phyloP scores from a whole-genome alignment of 2,888 invertebrate genomes.

The Eustalomyia histrio region DNA sequence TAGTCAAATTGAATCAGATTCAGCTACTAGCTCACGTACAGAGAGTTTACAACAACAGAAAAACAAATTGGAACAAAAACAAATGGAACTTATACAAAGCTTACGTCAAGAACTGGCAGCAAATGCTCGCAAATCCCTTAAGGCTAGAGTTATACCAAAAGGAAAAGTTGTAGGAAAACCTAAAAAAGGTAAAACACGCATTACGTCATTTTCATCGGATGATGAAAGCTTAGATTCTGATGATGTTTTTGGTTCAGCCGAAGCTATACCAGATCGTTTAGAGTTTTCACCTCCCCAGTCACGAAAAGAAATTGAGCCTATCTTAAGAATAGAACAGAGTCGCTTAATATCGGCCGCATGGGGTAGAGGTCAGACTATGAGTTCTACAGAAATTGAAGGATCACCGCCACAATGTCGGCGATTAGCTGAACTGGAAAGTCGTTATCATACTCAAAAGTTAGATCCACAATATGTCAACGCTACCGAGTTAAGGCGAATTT shows the following conservation, averaged over 20 bases:
- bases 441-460: conserved; percentile 84
- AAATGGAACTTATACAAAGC: conserved; percentile 81
- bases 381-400: conserved; percentile 88
- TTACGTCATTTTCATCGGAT: conserved; percentile 88
- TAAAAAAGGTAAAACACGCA: conserved; percentile 85
- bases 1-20: conserved; percentile 88
- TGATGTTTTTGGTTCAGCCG: conserved; percentile 88
- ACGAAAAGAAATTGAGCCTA: conserved; percentile 87
- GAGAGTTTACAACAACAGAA: conserved; percentile 84
- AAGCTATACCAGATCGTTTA: conserved; percentile 85
- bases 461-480: conserved; percentile 84
- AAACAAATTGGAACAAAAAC: conserved; percentile 80
- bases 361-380: conserved; percentile 87
- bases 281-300: conserved; percentile 89
- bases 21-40: conserved; percentile 87
- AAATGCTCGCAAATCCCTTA: conserved; percentile 81
- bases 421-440: conserved; percentile 83
- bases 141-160: conserved; percentile 83
- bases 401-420: conserved; percentile 87
- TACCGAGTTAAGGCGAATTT: conserved; percentile 85
- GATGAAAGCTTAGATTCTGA: conserved; percentile 89
- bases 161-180: conserved; percentile 82
- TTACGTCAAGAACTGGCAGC: conserved; percentile 84
- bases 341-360: conserved; percentile 84
- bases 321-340: conserved; percentile 86